These are phyloP conservation scores for Physocephala rufipes DNA, from an alignment of 2,888 invertebrate species.

Conservation along the genomic window DNA sequence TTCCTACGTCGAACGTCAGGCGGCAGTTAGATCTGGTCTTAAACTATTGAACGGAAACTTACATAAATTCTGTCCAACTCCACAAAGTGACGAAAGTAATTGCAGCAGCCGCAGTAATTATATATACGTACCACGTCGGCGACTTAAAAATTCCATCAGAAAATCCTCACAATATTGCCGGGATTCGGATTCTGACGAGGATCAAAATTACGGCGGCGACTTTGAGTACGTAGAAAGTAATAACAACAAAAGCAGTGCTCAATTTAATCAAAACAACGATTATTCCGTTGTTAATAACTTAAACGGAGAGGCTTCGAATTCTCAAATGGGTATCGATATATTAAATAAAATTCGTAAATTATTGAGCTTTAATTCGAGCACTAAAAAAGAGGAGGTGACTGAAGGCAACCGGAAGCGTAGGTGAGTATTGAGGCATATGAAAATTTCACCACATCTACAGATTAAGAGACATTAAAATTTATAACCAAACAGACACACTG, in stretches of 20 bases:
- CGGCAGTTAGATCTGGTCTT: background rate
- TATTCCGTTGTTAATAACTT: slow-evolving; percentile 13
- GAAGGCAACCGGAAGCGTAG: slow-evolving; percentile 50
- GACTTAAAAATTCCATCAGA: background rate
- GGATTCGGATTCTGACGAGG: background rate
- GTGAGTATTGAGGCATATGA: slow-evolving; percentile 36
- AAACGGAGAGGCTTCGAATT: slow-evolving; percentile 32
- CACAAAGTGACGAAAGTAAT: slow-evolving; percentile 34
- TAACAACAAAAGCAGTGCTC: background rate
- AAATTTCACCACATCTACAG: background rate
- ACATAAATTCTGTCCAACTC: slow-evolving; percentile 5
- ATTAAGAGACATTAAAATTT: background rate
- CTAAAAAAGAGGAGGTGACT: slow-evolving; percentile 46
- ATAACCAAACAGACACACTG: background rate
- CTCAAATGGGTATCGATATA: slow-evolving; percentile 61
- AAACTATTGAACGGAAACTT: slow-evolving; percentile 41
- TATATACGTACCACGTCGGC: slow-evolving; percentile 26
- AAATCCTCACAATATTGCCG: background rate
- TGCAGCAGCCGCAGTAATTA: slow-evolving; percentile 37
- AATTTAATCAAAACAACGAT: slow-evolving; percentile 16
- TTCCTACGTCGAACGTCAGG: background rate
- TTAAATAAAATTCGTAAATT: slow-evolving; percentile 46
- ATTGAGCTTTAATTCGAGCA: slow-evolving; percentile 41
- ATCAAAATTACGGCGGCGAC: slow-evolving; percentile 29
- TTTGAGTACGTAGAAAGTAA: slow-evolving; percentile 5